Evolutionary conservation across 2,113 vertebrate genomes (phyloP), one percentile per base, ranked within the genome.

Genomic region (Aphelocoma coerulescens): DNA sequence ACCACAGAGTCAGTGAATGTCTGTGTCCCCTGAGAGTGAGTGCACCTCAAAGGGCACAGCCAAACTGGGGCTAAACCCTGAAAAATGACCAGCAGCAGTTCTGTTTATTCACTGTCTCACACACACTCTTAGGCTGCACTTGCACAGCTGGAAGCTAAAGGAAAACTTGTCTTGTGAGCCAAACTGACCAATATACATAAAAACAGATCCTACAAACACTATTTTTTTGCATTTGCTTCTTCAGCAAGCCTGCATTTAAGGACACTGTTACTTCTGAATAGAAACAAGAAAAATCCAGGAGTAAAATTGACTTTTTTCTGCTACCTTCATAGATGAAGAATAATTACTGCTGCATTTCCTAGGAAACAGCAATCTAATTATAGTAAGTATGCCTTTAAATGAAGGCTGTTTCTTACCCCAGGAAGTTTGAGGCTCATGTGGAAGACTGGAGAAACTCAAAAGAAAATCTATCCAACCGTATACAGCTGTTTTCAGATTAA

Each of bases 311-410:
- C 11, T 78, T 81, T 66, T 72, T 78, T 32, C 52, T 85, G 26
- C 37, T 81, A 3, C 49, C 12, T 74, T 83, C 51, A 58, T 48
- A 92, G 51, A 28, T 63, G 37, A 85, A 96, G 59, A 75, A 30
- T 69, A 93, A 91, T 92, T 96, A 89, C 62, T 62, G 46, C 24
- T 84, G 58, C 66, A 97, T 86, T 96, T 96, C 71, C 86, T 77
- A 85, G 88, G 76, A 84, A 73, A 94, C 71, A 84, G 52, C 10
- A 30, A 41, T 26, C 22, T 72, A 92, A 68, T 87, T 81, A 91
- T 33, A 91, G 11, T 13, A 85, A 63, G 16, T 3, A 75, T 0
- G 1, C 13, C 57, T 87, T 77, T 90, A 88, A 94, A 46, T 6
- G 21, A 86, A 85, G 43, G 84, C 26, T 95, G 21, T 26, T 76